phyloP scores from a whole-genome alignment of 1,140 invertebrate species.

The Drosophila ficusphila region DNA sequence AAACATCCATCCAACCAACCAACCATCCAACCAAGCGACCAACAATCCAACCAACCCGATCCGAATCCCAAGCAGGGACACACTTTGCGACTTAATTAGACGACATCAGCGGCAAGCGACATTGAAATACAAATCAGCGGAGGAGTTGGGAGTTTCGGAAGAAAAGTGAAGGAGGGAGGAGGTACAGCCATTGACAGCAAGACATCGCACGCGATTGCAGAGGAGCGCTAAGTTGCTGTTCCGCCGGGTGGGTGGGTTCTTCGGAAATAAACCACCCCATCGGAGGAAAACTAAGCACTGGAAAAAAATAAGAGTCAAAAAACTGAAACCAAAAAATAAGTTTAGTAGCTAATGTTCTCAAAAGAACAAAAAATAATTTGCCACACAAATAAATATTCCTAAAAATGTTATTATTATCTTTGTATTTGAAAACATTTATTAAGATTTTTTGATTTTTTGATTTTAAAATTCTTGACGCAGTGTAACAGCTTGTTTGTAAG shows the following conservation, averaged over 20 bases:
- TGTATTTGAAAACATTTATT: no score
- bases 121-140: constrained; percentile 39
- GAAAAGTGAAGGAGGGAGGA: constrained; percentile 3
- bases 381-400: no score
- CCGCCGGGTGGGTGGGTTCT: constrained; percentile 14
- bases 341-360: not conserved
- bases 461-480: no score
- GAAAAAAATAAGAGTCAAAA: not conserved
- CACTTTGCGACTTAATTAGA: constrained; percentile 81
- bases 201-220: constrained; percentile 44
- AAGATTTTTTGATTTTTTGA: no score
- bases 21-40: constrained; percentile 18
- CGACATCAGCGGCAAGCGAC: constrained; percentile 44
- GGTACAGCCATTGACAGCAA: constrained; percentile 34
- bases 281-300: constrained; percentile 26
- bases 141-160: not conserved
- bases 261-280: constrained; percentile 29
- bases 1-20: constrained; percentile 9
- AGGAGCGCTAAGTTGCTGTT: not conserved
- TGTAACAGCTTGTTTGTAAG: no score
- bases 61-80: constrained; percentile 61
- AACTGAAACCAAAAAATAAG: not conserved
- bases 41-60: constrained; percentile 24
- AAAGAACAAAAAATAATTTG: not conserved
- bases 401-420: no score